These are phyloP conservation scores for Uloborus plumipes DNA, from an alignment of 2,888 invertebrate species.

Conservation along the genomic window DNA sequence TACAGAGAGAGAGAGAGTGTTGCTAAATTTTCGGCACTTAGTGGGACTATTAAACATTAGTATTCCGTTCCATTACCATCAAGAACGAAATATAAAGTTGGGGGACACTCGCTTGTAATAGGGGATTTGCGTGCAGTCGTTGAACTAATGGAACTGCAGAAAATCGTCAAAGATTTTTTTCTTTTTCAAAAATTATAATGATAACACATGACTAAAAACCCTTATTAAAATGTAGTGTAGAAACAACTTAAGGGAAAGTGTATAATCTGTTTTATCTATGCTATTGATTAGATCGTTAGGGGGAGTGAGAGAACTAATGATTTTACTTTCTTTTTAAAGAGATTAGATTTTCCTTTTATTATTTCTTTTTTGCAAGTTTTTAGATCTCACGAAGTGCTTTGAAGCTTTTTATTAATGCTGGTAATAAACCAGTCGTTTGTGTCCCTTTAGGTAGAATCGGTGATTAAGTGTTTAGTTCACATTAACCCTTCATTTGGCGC, in stretches of 20 bases:
- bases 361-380: too few relatives aligned
- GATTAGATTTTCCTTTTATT: too few relatives aligned
- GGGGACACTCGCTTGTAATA: constrained; percentile 29
- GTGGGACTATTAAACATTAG: constrained; percentile 42
- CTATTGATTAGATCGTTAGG: constrained; percentile 49
- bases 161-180: constrained; percentile 36
- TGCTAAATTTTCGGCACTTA: constrained; percentile 19
- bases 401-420: too few relatives aligned
- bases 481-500: too few relatives aligned
- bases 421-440: too few relatives aligned
- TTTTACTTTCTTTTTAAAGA: constrained; percentile 5
- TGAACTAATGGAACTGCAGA: constrained; percentile 25
- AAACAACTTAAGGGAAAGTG: constrained; percentile 7
- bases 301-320: constrained; percentile 21
- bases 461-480: too few relatives aligned
- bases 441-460: too few relatives aligned
- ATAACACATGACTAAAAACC: constrained; percentile 34
- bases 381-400: too few relatives aligned
- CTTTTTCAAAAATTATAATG: constrained; percentile 42
- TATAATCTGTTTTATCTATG: constrained; percentile 17
- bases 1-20: background rate
- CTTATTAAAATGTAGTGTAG: constrained; percentile 58
- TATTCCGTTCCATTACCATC: constrained; percentile 45
- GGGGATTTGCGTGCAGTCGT: constrained; percentile 39
- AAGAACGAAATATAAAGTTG: constrained; percentile 10